Evolutionary conservation across 1,140 invertebrate species (phyloP), one percentile per base, ranked within the genome.

Genomic region (Drosophila watanabei): DNA sequence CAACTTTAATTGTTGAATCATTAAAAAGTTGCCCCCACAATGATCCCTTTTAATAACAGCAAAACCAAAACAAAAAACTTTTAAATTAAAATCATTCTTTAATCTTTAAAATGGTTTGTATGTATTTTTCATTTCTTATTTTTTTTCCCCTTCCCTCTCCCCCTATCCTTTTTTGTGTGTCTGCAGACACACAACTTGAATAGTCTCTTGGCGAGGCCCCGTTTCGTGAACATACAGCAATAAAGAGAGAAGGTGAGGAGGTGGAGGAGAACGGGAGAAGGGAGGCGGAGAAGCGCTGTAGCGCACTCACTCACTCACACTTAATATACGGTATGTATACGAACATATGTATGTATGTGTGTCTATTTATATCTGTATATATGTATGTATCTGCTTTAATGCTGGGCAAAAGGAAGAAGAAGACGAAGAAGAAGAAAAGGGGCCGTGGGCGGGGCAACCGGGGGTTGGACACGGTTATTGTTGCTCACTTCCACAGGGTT

Each of bases 171-270:
- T 57, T 54, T 54, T 39, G 39, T 39, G 20, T 30, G 9, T 24
- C 35, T 62, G 58, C 33, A 33, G 14, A 58, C 84, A 78, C 60
- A 80, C 76, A 88, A 88, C 78, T 89, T 80, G 77, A 64, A 89
- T 89, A 89, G 85, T 88, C 84, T 88, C 84, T 61, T 88, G 81
- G 41, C 62, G 43, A 89, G 84, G 85, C 84, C 80, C 78, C 70
- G 77, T 45, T 88, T 69, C 80, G 57, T 46, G 43, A 49, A 61
- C 69, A 76, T 33, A 64, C 63, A 72, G 43, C 56, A 46, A 68
- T 63, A 66, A 63, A 45, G 30, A 46, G 30, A 46, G 61, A 49
- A 20, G 49, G 39, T 14, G 49, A 56, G 37, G 28, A 32, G 65
- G 71, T 32, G 62, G 35, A 45, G 30, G 48, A 33, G 43, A 57